Evolutionary conservation across 2,113 vertebrate species (phyloP).

Genomic region (Ailurus styani): DNA sequence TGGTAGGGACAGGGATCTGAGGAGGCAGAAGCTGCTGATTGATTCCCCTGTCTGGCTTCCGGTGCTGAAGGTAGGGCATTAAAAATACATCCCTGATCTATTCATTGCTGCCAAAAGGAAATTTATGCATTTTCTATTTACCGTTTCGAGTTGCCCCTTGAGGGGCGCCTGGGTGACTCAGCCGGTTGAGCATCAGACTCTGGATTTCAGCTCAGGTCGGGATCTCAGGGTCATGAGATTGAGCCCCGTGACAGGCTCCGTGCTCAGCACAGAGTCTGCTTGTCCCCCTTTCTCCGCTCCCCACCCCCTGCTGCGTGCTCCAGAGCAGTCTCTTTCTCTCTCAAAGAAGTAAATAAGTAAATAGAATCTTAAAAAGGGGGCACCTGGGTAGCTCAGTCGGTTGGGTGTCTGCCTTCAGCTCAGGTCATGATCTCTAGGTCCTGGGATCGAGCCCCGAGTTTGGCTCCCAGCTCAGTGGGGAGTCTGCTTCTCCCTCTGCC

Average conservation of each 20-base stretch:
- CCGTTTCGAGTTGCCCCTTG: background rate
- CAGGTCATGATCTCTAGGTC: no score
- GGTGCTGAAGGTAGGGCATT: background rate
- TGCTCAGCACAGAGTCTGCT: background rate
- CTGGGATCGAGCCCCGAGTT: no score
- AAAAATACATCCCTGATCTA: background rate
- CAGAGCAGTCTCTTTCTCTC: background rate
- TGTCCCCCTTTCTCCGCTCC: background rate
- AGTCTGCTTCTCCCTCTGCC: background rate
- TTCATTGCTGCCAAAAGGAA: slow-evolving; percentile 26
- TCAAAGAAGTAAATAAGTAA: background rate
- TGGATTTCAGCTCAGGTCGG: background rate
- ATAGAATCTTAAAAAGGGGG: background rate
- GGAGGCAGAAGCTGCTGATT: background rate
- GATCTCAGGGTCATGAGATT: background rate
- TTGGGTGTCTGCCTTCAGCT: background rate
- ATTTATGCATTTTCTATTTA: slow-evolving; percentile 24
- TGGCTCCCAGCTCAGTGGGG: background rate
- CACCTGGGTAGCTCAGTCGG: background rate
- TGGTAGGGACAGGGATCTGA: background rate
- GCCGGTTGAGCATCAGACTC: background rate
- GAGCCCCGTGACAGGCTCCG: background rate
- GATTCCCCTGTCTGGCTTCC: background rate
- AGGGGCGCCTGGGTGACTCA: background rate
- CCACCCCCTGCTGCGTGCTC: background rate